Base-by-base conservation (phyloP, 2,888 invertebrate genomes). In the Tetheella fluctuosa region DNA sequence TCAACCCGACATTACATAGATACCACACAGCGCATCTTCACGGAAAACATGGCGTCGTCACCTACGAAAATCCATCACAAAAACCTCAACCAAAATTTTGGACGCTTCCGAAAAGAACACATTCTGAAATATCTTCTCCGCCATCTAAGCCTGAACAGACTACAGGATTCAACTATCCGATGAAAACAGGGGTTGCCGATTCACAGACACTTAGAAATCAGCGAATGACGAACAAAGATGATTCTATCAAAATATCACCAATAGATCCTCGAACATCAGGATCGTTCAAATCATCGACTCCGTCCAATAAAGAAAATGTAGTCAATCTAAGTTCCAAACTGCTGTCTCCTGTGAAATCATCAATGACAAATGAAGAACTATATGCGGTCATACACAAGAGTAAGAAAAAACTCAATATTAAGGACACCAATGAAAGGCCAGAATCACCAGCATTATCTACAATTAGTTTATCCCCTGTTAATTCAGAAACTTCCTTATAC, bases 361-460 rank as follows among this genome's bases (percentile, higher is more conserved):
- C 95, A 0, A 96, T 96, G 95, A 95, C 95, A n/a, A 96, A 96
- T 70, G 96, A 96, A 79, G 96, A 96, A 82, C 86, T 96, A 2
- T 96, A 96, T 77, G 95, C 96, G 2, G 95, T 96, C 17, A 96
- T 96, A 67, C 96, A 96, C 80, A 96, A 96, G 83, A 96, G 96
- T 71, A 96, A 96, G 80, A 96, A 95, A 85, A 95, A 95, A 79
- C 90, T 96, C 59, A 96, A 96, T 70, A 96, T 96, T 57, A 94
- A 93, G 79, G 94, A 94, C 61, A 80, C 84, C 6, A 86, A 93
- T 0, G 94, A 94, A 63, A 85, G 93, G 75, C 84, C 93, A 1
- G 90, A 88, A 61, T 94, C 94, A 4, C 91, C 93, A 37, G 90
- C 91, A 28, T 71, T 94, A 15, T 89, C 90, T 39, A 88, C 85